These are phyloP conservation scores for Mesitornis unicolor DNA, from an alignment of 2,113 vertebrate genomes.

Conservation along the genomic window DNA sequence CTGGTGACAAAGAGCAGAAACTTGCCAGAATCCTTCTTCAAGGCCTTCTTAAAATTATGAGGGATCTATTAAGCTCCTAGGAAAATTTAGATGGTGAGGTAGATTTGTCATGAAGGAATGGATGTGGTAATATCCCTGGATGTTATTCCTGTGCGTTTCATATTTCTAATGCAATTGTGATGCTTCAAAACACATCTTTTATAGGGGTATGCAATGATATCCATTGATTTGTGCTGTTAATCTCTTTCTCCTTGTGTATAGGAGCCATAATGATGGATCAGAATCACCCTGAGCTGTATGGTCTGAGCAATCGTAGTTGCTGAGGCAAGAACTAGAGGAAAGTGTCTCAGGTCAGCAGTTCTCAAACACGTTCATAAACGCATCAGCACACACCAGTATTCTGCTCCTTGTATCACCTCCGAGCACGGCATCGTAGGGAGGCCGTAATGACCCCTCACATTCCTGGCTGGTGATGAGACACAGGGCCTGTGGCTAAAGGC, in stretches of 20 bases:
- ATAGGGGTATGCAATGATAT: too few relatives aligned
- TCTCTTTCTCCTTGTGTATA: neutral
- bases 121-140: neutral
- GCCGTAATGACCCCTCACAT: neutral
- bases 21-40: neutral
- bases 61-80: neutral
- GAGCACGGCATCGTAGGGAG: too few relatives aligned
- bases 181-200: neutral
- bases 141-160: neutral
- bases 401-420: neutral
- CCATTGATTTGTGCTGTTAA: neutral
- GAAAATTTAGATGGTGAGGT: neutral
- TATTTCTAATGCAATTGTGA: neutral
- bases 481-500: neutral
- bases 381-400: accelerated
- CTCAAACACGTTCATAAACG: accelerated
- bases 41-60: neutral
- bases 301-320: neutral
- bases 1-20: neutral
- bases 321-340: neutral
- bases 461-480: neutral
- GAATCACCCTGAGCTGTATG: neutral
- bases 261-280: neutral
- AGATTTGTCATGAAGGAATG: neutral
- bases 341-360: neutral